Conservation (phyloP, 1,140 invertebrate genomes). For the Campodea augens region DNA sequence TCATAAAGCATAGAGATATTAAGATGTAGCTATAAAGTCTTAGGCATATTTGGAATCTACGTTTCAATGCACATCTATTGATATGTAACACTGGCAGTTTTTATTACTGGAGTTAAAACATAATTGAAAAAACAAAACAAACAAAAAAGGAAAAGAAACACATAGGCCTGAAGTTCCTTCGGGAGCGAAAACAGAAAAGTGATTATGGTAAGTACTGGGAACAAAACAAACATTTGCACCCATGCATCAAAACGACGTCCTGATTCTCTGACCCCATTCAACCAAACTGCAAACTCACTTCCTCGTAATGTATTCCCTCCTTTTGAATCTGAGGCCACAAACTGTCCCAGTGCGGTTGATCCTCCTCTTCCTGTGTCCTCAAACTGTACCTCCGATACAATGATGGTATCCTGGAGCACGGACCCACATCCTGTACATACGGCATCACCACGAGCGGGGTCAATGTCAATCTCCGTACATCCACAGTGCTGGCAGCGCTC, state of each 20-base stretch:
- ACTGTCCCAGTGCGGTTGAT: constrained; percentile 71
- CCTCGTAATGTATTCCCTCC: constrained; percentile 56
- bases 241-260: background rate
- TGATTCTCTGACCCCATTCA: background rate
- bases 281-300: constrained; percentile 25
- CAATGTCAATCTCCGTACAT: constrained; percentile 82
- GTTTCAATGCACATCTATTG: no score
- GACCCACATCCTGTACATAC: constrained; percentile 92
- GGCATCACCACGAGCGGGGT: constrained; percentile 78
- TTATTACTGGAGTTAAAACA: no score
- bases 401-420: constrained; percentile 87
- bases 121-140: no score
- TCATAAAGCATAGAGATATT: no score
- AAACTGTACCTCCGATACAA: constrained; percentile 91
- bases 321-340: constrained; percentile 72
- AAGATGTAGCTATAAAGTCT: no score
- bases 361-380: constrained; percentile 80
- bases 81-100: no score
- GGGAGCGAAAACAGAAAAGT: no score
- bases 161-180: no score
- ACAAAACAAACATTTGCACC: no score
- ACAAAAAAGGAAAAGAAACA: no score
- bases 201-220: no score
- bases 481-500: constrained; percentile 76
- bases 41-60: no score